Base-by-base conservation (phyloP, 2,888 invertebrate species). In the Keiferia lycopersicella region DNA sequence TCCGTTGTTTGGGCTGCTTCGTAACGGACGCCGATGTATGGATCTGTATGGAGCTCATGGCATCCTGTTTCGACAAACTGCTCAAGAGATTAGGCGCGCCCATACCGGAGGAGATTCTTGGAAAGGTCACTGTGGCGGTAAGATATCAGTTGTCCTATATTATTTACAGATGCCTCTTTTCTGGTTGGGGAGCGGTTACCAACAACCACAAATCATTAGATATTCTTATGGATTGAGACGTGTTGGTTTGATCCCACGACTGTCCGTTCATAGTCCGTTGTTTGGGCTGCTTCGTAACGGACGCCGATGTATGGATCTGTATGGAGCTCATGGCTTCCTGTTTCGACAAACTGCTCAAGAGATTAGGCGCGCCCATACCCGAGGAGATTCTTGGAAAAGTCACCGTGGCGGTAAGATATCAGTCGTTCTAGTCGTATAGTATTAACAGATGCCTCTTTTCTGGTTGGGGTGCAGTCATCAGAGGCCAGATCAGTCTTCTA, bases 31-130 rank as follows among this genome's bases (percentile, higher is more conserved):
- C 97, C 0, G 98, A 99, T 86, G 99, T 99, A 0, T 99, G 99
- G 98, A 99, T 99, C 81, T 99, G 99, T 85, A 99, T 99, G 99
- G 99, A 99, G 91, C 93, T 99, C 72, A 99, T 99, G 99, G 96
- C 98, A 14, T 98, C 98, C 20, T 99, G 99, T 90, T 96, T 99
- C 82, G 99, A 99, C 86, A 99, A 99, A 91, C 91, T 99, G 78
- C 93, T 99, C 67, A 98, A 98, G 86, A 91, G 95, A 73, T 93
- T 96, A 48, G 95, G 95, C 68, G 94, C 94, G 71, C 96, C 98
- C n/a, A 96, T 99, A 79, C 99, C 99, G 3, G 99, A 99, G 91
- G 94, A 94, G 75, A 98, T 99, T 80, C 93, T 99, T 71, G 99
- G 99, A 73, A 99, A 99, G 93, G 97, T 99, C 72, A 97, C 98